Percentiles rank a stretch among this genome's conserved stretches.
phyloP scores from a whole-genome alignment of 2,797 vertebrate genomes.

The Mionectes olivaceus region DNA sequence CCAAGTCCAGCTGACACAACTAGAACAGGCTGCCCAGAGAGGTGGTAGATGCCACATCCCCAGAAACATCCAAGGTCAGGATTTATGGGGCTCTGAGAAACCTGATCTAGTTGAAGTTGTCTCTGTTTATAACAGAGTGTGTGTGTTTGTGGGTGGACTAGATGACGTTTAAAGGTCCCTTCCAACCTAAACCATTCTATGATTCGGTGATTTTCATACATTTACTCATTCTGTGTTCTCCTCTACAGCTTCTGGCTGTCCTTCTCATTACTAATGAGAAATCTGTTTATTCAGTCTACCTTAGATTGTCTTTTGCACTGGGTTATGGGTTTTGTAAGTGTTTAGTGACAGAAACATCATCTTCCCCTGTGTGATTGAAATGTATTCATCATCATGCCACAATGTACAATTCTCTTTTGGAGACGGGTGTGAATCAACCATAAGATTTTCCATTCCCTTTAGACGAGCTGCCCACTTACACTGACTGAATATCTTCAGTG shows the following conservation, averaged over 20 bases:
- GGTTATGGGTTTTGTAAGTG: neutral
- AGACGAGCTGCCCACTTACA: neutral
- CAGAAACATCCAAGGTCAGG: neutral
- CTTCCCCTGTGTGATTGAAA: neutral
- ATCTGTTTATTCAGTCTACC: neutral
- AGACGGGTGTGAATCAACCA: neutral
- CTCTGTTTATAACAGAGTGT: neutral
- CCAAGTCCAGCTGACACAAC: neutral
- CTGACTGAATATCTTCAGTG: neutral
- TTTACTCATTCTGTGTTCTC: neutral
- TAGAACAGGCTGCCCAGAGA: accelerated
- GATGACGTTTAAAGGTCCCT: neutral
- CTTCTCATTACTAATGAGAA: neutral
- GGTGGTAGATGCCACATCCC: neutral
- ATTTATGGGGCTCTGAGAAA: neutral
- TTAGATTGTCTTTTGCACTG: neutral
- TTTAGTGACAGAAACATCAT: neutral
- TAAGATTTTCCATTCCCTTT: neutral
- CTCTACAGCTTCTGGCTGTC: neutral
- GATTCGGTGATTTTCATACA: neutral
- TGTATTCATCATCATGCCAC: neutral
- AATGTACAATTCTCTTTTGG: neutral
- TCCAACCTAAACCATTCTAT: neutral
- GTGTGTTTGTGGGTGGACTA: neutral
- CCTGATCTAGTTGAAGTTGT: neutral